phyloP scores from a whole-genome alignment of 2,888 invertebrate genomes.

The Leptopilina drosophilae region DNA sequence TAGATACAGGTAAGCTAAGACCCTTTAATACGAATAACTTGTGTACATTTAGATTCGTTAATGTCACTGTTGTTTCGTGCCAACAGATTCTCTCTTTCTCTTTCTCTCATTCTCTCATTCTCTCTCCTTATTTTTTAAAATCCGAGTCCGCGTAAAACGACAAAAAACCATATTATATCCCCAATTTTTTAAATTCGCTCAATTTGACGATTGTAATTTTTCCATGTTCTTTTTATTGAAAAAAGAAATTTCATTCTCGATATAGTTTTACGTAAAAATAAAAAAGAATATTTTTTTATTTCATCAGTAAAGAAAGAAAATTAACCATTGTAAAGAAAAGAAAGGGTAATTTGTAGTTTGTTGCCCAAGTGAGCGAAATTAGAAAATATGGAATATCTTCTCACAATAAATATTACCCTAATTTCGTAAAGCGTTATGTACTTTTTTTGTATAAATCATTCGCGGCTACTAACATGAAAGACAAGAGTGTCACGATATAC shows the following conservation, averaged over 20 bases:
- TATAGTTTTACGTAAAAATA: too few relatives aligned
- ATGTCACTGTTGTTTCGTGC: conserved; percentile 60
- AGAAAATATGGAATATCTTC: conserved; percentile 23
- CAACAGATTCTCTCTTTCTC: conserved; percentile 52
- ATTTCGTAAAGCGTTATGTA: conserved; percentile 59
- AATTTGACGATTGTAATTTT: neutral
- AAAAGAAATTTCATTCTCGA: too few relatives aligned
- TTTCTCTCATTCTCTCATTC: neutral
- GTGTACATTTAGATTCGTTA: conserved; percentile 61
- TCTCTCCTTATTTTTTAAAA: conserved; percentile 19
- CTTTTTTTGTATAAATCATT: conserved; percentile 56
- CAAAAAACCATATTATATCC: conserved; percentile 34
- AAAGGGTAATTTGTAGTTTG: neutral
- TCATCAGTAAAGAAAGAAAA: too few relatives aligned
- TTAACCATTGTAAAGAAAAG: neutral
- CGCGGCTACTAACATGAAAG: conserved; percentile 63
- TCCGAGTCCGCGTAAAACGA: conserved; percentile 54
- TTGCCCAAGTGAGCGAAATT: conserved; percentile 19
- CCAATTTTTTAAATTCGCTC: conserved; percentile 21
- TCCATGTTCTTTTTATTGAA: neutral
- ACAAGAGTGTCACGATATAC: conserved; percentile 60
- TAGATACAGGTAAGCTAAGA: conserved; percentile 60
- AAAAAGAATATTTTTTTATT: too few relatives aligned
- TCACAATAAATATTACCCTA: conserved; percentile 57
- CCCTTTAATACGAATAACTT: conserved; percentile 59